A percentile compares a stretch with the other conserved stretches of the same genome.
Evolutionary conservation across 2,888 invertebrate species (phyloP).

Genomic region (Synergus laeviventris): DNA sequence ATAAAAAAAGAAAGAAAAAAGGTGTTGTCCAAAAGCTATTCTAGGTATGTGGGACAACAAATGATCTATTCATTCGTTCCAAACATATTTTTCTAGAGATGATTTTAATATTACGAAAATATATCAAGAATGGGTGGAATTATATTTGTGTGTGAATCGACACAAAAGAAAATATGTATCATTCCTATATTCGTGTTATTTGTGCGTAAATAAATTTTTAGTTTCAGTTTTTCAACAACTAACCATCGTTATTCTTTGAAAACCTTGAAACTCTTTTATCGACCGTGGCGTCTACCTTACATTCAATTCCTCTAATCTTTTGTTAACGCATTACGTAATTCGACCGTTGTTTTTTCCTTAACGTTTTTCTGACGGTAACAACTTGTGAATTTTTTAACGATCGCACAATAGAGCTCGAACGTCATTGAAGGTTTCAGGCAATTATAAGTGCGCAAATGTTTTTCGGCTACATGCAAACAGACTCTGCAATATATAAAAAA

Average conservation of each 20-base stretch:
- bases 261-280: conserved; percentile 17
- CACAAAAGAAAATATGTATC: background rate
- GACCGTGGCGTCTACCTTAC: background rate
- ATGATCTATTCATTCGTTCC: background rate
- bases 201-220: background rate
- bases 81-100: background rate
- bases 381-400: conserved; percentile 39
- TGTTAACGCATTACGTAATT: conserved; percentile 21
- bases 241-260: conserved; percentile 2
- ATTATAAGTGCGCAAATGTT: conserved; percentile 28
- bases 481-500: background rate
- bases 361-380: conserved; percentile 30
- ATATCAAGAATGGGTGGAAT: background rate
- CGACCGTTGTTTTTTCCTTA: conserved; percentile 28
- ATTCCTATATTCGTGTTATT: background rate
- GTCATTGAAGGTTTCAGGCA: conserved; percentile 29
- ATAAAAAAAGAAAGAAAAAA: background rate
- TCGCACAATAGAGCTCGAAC: conserved; percentile 32
- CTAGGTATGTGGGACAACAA: background rate
- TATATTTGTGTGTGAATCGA: background rate
- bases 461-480: conserved; percentile 27
- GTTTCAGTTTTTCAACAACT: background rate
- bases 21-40: background rate
- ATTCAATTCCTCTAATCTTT: conserved; percentile 24
- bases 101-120: background rate